Base-by-base conservation (phyloP, 2,113 vertebrate species). In the Cyprinus carpio region DNA sequence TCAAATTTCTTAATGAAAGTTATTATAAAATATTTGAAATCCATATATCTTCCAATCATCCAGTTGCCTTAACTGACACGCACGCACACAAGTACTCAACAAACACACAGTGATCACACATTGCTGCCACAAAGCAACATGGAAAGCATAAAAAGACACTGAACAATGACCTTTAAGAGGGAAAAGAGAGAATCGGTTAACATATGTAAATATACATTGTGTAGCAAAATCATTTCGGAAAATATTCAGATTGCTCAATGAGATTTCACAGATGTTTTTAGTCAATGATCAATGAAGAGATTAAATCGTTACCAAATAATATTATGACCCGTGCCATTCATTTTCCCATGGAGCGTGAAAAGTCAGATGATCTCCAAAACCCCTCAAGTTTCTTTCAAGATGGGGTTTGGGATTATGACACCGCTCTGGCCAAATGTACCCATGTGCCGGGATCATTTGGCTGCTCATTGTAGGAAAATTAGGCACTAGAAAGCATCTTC, bases 131-230 rank as follows among this genome's bases (percentile, higher is more conserved):
- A 83, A 87, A 91, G 90, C 93, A 88, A 92, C 92, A 93, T 87
- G 82, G 88, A 93, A 94, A 94, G 93, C 92, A 89, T 90, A 85
- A n/a, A n/a, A 90, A 87, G 84, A 84, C 80, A 85, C 46, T 65
- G 46, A 86, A 82, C 81, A 75, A 80, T 46, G 58, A 67, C 83
- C 84, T 89, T 86, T 31, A 71, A 84, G 54, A 81, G 79, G 64
- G 23, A 85, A 85, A 62, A 84, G 49, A 78, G 40, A 81, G 46
- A 56, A 15, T 80, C 62, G 12, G 64, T 82, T 84, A 82, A 79
- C 62, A 80, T 40, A 37, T 43, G 15, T 15, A 60, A 60, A 75
- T 12, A 16, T 13, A 40, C 4, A 79, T 25, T 3, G 51, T 27
- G 8, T 46, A 27, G 58, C 69, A 82, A 77, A 67, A 56, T 37